Conservation (phyloP, 2,888 invertebrate genomes). For the Cremastinae sp. region DNA sequence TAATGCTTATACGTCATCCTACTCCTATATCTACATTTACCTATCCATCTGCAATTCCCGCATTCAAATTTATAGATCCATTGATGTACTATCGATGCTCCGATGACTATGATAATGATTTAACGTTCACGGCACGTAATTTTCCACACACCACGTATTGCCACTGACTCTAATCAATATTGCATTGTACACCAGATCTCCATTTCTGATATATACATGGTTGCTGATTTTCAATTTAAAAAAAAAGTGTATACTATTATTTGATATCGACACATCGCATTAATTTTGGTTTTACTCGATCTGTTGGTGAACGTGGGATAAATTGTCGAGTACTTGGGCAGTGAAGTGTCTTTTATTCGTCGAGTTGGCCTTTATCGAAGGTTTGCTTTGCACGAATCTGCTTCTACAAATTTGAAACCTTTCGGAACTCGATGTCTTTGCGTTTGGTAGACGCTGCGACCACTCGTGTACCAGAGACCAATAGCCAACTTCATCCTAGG, state of each 20-base stretch:
- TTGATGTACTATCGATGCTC: conserved; percentile 29
- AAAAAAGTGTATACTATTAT: conserved; percentile 65
- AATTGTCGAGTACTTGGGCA: conserved; percentile 39
- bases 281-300: conserved; percentile 19
- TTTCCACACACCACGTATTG: conserved; percentile 35
- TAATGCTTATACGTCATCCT: no score
- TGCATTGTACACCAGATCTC: not conserved
- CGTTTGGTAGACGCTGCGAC: no score
- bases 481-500: no score
- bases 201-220: not conserved
- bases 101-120: conserved; percentile 27
- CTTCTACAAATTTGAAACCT: no score
- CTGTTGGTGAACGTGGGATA: conserved; percentile 44
- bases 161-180: conserved; percentile 3
- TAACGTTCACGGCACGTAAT: conserved; percentile 31
- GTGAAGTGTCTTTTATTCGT: conserved; percentile 26
- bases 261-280: no score
- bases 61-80: conserved; percentile 70
- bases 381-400: conserved; percentile 15
- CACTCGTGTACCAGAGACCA: no score
- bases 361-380: conserved; percentile 17
- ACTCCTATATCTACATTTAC: not conserved
- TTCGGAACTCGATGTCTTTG: no score
- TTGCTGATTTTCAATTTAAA: conserved; percentile 59
- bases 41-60: conserved; percentile 13